Base-by-base conservation (phyloP, 2,888 invertebrate genomes). In the Dascillus cervinus region DNA sequence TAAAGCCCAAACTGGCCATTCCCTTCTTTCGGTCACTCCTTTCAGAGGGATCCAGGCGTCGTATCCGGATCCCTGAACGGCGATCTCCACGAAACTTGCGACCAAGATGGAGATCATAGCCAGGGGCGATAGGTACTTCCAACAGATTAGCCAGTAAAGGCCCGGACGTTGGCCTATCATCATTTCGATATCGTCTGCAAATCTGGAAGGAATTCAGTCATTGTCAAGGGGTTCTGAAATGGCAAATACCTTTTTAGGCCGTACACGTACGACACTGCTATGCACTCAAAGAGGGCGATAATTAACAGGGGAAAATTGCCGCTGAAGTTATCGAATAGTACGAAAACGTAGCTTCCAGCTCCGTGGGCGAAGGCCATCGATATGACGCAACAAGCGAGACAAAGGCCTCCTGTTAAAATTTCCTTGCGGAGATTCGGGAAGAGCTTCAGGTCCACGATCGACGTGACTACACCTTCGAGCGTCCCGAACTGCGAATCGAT, bases 401-500 rank as follows among this genome's bases (percentile, higher is more conserved):
- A 94, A 15, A 94, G 54, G 48, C 71, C 72, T 54, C 89, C 89
- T 2, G 90, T 88, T 5, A 91, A 70, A 43, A 83, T 80, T 65
- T 92, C 91, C 66, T 92, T 94, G 34, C 89, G 76, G 34, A 94
- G 65, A 59, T 89, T 89, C 1, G 92, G 92, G 56, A 94, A 89
- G 8, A 95, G 65, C 56, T 94, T 92, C 81, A 95, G 84, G 56
- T 96, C 96, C 22, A 92, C 89, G 37, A 96, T 79, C 2, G 94
- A 94, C 0, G 95, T 95, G 30, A 94, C 88, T 9, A 95, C 92
- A 3, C 95, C 95, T 62, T 96, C 95, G 11, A 96, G 66, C 0
- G 94, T 95, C 0, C 94, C 94, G 57, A 96, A 95, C 60, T 95
- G 95, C 1, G 94, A 95, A 62, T 95, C 96, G 41, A 96, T 91